phyloP scores from a whole-genome alignment of 2,797 vertebrate species.

The Microcaecilia unicolor region DNA sequence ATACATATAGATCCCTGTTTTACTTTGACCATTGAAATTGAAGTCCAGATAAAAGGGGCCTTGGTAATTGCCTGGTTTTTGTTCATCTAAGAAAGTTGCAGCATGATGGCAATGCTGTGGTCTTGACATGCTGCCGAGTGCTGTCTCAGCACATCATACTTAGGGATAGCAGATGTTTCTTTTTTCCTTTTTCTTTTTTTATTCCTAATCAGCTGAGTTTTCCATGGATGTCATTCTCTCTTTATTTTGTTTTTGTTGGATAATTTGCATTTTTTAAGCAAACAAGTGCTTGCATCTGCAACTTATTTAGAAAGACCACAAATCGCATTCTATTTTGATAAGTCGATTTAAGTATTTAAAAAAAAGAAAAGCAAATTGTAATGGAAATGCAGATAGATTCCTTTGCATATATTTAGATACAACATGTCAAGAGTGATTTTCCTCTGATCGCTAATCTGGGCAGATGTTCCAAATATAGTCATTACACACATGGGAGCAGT shows the following conservation, averaged over 20 bases:
- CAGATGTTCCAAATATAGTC: too few species aligned
- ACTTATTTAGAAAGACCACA: too few species aligned
- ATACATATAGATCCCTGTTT: too few species aligned
- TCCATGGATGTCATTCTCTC: too few species aligned
- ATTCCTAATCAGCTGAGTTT: too few species aligned
- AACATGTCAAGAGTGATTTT: not conserved
- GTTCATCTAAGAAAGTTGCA: not conserved
- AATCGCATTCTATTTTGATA: not conserved
- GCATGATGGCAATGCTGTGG: rapidly evolving
- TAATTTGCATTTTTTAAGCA: too few species aligned
- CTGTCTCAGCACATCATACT: not conserved
- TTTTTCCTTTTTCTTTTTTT: not conserved
- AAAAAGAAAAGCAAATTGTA: slow-evolving; percentile 1
- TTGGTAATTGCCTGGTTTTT: not conserved
- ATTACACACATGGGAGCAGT: too few species aligned
- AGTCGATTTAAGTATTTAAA: slow-evolving; percentile 2
- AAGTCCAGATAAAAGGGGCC: not conserved
- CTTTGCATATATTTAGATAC: not conserved
- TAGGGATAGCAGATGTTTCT: slow-evolving; percentile 6
- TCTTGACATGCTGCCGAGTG: rapidly evolving
- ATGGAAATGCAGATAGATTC: not conserved
- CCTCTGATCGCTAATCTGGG: not conserved
- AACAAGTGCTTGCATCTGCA: too few species aligned
- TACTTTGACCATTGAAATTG: not conserved
- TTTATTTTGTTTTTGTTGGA: too few species aligned